Evolutionary conservation across 2,888 invertebrate genomes (phyloP), one percentile per base, ranked within the genome.

Genomic region (Drosophila tripunctata): DNA sequence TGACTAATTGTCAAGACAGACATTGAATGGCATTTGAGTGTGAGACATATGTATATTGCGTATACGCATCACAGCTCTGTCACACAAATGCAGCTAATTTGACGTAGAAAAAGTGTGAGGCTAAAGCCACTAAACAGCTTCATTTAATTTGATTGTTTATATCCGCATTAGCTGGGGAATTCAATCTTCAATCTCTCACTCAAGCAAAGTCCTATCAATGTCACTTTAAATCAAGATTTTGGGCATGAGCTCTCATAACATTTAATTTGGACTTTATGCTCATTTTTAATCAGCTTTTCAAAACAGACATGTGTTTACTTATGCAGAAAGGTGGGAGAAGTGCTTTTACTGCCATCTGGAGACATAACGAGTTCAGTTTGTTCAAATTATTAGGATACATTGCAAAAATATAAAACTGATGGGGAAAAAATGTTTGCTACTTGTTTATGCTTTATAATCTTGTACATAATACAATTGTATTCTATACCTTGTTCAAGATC

Each of bases 1-100:
- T 89, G 88, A 89, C 78, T 87, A 89, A 89, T 89, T 89, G 89
- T 88, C 89, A 85, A 74, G 70, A 50, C 72, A 69, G 76, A 76
- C 71, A 76, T n/a, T n/a, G n/a, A n/a, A n/a, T 70, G 70, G 36
- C 40, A n/a, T 6, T n/a, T 15, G 36, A 31, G 40, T 24, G 3
- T 27, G 36, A 2, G 57, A 17, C 41, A 33, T 41, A 63, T n/a
- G n/a, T n/a, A n/a, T 47, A 40, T 19, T 45, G 54, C 73, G 66
- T 75, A 64, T 77, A 47, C 68, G 67, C 64, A 78, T 67, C 70
- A 36, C 50, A 74, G 58, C 47, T 36, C 51, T 35, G n/a, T 10
- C 31, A 4, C 35, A 63, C 73, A 80, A 68, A 47, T 68, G 67
- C 67, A 66, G 74, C 82, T 84, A 84, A 83, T 83, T 84, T 76